Evolutionary conservation across 2,797 vertebrate species (phyloP).

Genomic region (Malacoraja senta): DNA sequence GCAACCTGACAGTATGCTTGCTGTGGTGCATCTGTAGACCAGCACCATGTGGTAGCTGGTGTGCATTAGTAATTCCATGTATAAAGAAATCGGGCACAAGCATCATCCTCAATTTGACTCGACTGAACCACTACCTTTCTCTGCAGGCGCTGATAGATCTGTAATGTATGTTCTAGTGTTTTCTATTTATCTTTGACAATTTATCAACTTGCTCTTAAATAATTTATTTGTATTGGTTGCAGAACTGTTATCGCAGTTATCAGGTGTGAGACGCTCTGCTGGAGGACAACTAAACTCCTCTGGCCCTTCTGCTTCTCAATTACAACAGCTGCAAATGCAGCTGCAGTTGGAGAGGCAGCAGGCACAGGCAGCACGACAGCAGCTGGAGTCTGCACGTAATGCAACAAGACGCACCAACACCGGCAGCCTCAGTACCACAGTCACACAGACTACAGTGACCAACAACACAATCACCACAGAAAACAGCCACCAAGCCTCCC

Average conservation of each 20-base stretch:
- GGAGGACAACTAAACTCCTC: conserved; percentile 94
- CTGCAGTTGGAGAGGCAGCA: conserved; percentile 93
- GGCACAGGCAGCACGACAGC: conserved; percentile 89
- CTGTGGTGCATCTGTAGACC: no score
- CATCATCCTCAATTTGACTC: neutral
- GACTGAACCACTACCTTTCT: neutral
- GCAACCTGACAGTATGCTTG: no score
- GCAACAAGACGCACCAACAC: conserved; percentile 81
- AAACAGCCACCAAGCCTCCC: conserved; percentile 74
- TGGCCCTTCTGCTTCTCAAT: conserved; percentile 89
- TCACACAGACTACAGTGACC: conserved; percentile 72
- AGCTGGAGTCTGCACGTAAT: conserved; percentile 86
- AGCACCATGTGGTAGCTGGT: no score
- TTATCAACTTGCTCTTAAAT: neutral
- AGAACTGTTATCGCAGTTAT: conserved; percentile 97
- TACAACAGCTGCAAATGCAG: conserved; percentile 98
- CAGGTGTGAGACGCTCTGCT: conserved; percentile 88
- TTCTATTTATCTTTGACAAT: neutral
- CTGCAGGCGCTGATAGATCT: neutral
- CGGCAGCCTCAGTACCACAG: conserved; percentile 70
- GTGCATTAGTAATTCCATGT: no score
- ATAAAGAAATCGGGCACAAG: no score
- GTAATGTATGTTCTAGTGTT: neutral
- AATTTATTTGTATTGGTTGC: conserved; percentile 47
- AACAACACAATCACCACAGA: conserved; percentile 73